Evolutionary conservation across 92 coral and sea anemone genomes (phyloP).

Genomic region (Porites lobata): DNA sequence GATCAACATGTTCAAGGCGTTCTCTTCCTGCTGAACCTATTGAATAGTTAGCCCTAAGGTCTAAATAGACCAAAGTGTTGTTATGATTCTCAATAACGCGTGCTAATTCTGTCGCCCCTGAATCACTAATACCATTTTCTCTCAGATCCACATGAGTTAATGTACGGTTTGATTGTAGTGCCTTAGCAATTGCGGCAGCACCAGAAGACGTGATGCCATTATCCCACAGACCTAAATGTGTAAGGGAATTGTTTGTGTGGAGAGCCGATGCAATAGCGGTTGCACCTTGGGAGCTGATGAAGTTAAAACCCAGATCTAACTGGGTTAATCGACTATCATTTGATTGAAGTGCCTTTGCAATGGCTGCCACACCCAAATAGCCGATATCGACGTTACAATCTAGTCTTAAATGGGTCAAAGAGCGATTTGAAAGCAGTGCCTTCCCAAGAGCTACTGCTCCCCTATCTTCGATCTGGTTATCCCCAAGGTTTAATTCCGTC

Average conservation of each 20-base stretch:
- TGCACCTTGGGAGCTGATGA: not conserved
- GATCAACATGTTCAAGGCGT: not conserved
- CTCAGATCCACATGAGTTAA: not conserved
- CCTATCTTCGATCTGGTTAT: not conserved
- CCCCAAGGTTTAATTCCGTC: not conserved
- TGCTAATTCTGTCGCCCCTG: not conserved
- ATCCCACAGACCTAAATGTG: not conserved
- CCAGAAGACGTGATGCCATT: not conserved
- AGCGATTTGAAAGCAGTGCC: not conserved
- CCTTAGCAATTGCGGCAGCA: not conserved
- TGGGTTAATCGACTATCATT: not conserved
- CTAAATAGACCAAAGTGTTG: not conserved
- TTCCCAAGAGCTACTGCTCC: not conserved
- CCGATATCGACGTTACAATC: not conserved
- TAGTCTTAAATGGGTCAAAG: not conserved
- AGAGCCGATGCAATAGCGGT: not conserved
- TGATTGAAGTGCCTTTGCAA: slow-evolving; percentile 2
- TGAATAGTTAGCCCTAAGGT: not conserved
- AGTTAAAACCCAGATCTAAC: not conserved
- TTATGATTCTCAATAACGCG: not conserved
- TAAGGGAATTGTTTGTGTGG: not conserved
- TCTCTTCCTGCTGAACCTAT: not conserved
- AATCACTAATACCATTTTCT: not conserved
- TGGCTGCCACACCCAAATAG: not conserved
- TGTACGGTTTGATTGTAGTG: not conserved